A percentile compares a stretch with the other conserved stretches of the same genome.
These are phyloP conservation scores for Drosophila greeni DNA, from an alignment of 2,888 invertebrate genomes.

Conservation along the genomic window DNA sequence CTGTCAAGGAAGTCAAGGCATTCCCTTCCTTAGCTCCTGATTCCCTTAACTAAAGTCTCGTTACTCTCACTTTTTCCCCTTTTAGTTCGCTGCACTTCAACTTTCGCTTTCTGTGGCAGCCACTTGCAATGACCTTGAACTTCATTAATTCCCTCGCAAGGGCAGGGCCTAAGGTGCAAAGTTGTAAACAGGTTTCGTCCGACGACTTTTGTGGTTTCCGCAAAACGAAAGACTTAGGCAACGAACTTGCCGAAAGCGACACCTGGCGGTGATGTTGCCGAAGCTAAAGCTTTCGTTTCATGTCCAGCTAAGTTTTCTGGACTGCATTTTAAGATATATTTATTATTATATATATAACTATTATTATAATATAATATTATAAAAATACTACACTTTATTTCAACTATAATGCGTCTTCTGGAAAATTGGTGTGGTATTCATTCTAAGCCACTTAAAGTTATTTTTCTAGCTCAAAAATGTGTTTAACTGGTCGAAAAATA, in stretches of 20 bases:
- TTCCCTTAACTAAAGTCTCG: neutral
- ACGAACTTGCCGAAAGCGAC: conserved; percentile 42
- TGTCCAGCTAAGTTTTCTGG: neutral
- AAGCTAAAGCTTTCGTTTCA: neutral
- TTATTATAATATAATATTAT: neutral
- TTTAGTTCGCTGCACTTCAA: no score
- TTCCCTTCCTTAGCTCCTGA: neutral
- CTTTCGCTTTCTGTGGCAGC: conserved; percentile 31
- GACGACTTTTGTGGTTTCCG: conserved; percentile 2
- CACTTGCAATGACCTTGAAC: conserved; percentile 57
- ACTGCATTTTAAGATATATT: neutral
- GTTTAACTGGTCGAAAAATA: neutral
- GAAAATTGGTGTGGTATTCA: neutral
- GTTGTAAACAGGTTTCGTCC: conserved; percentile 23
- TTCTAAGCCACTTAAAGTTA: no score
- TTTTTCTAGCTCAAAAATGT: neutral
- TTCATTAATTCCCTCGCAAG: conserved; percentile 43
- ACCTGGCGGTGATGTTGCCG: conserved; percentile 1
- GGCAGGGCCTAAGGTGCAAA: conserved; percentile 28
- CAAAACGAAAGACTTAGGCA: conserved; percentile 41
- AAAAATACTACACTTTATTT: neutral
- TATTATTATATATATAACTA: neutral
- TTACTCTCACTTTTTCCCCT: no score
- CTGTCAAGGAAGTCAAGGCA: conserved; percentile 1
- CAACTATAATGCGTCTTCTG: neutral